Evolutionary conservation across 2,888 invertebrate species (phyloP), one percentile per base, ranked within the genome.

Genomic region (Xestia rhomboidea): DNA sequence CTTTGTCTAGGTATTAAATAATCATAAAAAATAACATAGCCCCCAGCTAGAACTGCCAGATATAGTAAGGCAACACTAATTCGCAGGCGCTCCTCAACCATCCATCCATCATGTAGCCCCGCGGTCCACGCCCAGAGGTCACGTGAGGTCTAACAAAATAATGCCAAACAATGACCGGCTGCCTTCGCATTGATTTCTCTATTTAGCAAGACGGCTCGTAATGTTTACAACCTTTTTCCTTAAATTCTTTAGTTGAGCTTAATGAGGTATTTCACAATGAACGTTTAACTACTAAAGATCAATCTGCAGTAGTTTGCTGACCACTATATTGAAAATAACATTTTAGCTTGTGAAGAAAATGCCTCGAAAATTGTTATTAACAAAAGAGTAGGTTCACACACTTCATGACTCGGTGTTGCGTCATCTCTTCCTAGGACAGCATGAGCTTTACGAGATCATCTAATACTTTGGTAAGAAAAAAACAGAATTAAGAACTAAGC

Each of bases 141-240:
- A 70, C 57, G 1, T 5, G 57, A 18, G 78, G 85, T 84, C 82
- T 73, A 51, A 24, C 27, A 21, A 44, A 49, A 51, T 60, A 72
- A 60, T 11, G 51, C 44, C 27, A 70, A 69, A 78, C 82, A 85
- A 84, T 82, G 73, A 62, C 49, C 70, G n/a, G 18, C 46, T n/a
- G 54, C 74, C 74, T 81, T 68, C 73, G 62, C 72, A 85, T 84
- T 75, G 72, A 85, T 84, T 84, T 84, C 82, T 82, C 72, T 77
- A 82, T 82, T 62, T 49, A 67, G 82, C 62, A 81, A 79, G 38
- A 41, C 18, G 13, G 18, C 34, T 41, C 6, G 66, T 60, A 41
- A 27, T 79, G 57, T 64, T 49, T 30, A 71, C 54, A 57, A 57
- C 54, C 7, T 77, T 13, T 15, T 62, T 51, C 46, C 34, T 27